Conservation (phyloP, 2,888 invertebrate genomes). For the Digitonthophagus gazella region DNA sequence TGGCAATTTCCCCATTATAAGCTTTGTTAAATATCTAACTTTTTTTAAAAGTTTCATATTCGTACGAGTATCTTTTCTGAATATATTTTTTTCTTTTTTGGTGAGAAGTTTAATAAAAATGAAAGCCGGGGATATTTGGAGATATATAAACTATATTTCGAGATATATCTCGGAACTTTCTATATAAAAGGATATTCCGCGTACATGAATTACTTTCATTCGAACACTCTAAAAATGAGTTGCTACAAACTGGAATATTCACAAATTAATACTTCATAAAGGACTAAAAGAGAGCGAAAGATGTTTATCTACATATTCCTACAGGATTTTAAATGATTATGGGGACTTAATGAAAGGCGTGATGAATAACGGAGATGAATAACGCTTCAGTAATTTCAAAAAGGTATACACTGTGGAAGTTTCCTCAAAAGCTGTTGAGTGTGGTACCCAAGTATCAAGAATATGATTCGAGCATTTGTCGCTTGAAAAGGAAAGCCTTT, state of each 20-base stretch:
- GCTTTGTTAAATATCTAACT: background rate
- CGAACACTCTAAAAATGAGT: conserved; percentile 63
- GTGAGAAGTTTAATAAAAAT: conserved; percentile 78
- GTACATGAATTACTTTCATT: conserved; percentile 71
- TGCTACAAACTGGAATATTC: conserved; percentile 78
- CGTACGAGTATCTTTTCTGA: conserved; percentile 57
- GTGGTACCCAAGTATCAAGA: conserved; percentile 61
- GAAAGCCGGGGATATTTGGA: conserved; percentile 74
- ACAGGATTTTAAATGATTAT: conserved; percentile 54
- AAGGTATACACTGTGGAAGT: background rate
- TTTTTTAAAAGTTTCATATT: background rate
- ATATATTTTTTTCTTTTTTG: no score
- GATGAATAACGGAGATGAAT: conserved; percentile 48
- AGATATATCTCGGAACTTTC: conserved; percentile 72
- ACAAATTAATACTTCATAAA: conserved; percentile 52
- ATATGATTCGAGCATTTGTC: conserved; percentile 68
- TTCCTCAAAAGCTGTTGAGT: conserved; percentile 47
- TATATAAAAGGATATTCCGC: conserved; percentile 77
- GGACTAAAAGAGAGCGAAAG: background rate
- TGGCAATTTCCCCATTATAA: background rate
- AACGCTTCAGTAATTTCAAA: conserved; percentile 5
- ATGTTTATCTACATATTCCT: background rate
- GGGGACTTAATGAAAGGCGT: conserved; percentile 46
- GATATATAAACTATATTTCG: conserved; percentile 75
- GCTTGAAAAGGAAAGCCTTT: conserved; percentile 66